A percentile compares a stretch with the other conserved stretches of the same genome.
Conservation (phyloP, 53 echinoderm and acorn worm species). For the Luidia sarsii region DNA sequence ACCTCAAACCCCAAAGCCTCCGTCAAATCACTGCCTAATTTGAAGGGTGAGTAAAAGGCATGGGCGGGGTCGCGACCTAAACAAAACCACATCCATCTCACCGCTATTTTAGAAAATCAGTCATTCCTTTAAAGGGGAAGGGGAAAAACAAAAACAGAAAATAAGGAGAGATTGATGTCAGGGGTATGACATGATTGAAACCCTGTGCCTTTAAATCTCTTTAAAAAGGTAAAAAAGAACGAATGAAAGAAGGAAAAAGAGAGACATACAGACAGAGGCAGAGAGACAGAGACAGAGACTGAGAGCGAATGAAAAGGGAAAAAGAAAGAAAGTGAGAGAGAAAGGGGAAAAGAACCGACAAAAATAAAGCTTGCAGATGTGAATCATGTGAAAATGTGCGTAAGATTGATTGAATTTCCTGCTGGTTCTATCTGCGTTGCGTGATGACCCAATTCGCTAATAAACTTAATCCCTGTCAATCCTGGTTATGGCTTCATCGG, state of each 20-base stretch:
- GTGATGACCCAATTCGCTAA: constrained; percentile 39
- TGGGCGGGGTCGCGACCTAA: not conserved
- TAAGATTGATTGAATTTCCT: constrained; percentile 19
- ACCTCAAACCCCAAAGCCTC: too few species aligned
- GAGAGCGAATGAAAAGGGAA: too few species aligned
- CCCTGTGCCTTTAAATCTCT: not conserved
- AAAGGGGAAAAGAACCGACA: not conserved
- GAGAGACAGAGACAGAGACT: too few species aligned
- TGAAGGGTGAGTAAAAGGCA: not conserved
- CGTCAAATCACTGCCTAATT: too few species aligned
- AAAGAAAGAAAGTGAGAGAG: too few species aligned
- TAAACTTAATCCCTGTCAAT: constrained; percentile 20
- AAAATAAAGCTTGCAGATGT: not conserved
- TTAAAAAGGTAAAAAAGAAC: too few species aligned
- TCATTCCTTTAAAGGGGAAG: not conserved
- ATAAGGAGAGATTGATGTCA: too few species aligned
- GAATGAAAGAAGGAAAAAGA: too few species aligned
- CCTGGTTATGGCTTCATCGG: constrained; percentile 12
- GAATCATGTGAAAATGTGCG: constrained; percentile 23
- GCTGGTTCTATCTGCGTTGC: constrained; percentile 9
- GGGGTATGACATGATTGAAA: constrained; percentile 4
- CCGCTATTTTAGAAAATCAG: not conserved
- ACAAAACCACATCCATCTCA: not conserved
- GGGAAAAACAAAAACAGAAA: not conserved
- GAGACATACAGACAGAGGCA: too few species aligned